Evolutionary conservation across 1,140 invertebrate genomes (phyloP).

Genomic region (Pseudomyrmex gracilis): DNA sequence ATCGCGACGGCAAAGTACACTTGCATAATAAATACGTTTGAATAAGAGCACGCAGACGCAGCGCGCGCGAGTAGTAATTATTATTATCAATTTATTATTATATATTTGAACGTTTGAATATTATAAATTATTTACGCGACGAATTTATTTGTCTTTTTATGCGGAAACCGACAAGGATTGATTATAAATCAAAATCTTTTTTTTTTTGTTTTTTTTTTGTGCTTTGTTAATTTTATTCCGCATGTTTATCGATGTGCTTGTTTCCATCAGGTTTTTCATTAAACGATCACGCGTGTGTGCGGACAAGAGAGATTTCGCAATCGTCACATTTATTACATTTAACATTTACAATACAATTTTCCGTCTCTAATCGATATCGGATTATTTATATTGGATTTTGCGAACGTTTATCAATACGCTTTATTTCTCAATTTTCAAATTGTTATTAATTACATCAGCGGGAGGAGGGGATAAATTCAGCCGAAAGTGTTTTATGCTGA

Average conservation of each 20-base stretch:
- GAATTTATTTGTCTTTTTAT: not conserved
- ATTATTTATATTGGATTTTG: not conserved
- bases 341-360: constrained; percentile 31
- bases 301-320: no score
- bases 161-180: not conserved
- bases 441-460: constrained; percentile 28
- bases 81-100: constrained; percentile 39
- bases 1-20: constrained; percentile 60
- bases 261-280: constrained; percentile 23
- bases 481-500: constrained; percentile 17
- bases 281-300: not conserved
- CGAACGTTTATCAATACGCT: constrained; percentile 29
- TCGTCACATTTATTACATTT: no score
- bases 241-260: not conserved
- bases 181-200: constrained; percentile 4
- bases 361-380: not conserved
- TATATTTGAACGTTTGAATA: not conserved
- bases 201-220: not conserved
- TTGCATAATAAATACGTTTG: constrained; percentile 60
- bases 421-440: not conserved
- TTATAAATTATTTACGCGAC: not conserved
- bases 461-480: not conserved
- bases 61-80: constrained; percentile 5
- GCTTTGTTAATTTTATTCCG: constrained; percentile 16
- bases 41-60: constrained; percentile 27